A percentile compares a stretch with the other conserved stretches of the same genome.
phyloP scores from a whole-genome alignment of 2,113 vertebrate species.

The Salvelinus fontinalis region DNA sequence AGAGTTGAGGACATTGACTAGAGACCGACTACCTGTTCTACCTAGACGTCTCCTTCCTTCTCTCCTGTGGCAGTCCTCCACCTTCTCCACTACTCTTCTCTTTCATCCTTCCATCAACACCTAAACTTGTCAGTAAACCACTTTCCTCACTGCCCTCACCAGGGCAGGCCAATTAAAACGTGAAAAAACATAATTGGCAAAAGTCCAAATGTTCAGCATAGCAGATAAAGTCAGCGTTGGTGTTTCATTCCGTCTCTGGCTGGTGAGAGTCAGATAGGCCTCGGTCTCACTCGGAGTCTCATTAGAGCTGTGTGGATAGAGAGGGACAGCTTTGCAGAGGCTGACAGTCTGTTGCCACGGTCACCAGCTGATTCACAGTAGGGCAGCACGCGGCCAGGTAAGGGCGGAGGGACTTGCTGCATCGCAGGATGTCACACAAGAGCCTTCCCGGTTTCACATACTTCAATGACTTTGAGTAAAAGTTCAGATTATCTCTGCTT shows the following conservation, averaged over 20 bases:
- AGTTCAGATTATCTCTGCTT: neutral
- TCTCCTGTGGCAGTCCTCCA: neutral
- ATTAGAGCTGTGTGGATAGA: constrained; percentile 39
- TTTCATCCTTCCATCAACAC: neutral
- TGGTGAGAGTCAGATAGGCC: constrained; percentile 34
- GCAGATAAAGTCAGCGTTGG: constrained; percentile 29
- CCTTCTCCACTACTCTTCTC: neutral
- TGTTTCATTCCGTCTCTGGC: constrained; percentile 28
- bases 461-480: neutral
- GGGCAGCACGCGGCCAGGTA: constrained; percentile 21
- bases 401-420: constrained; percentile 23
- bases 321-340: constrained; percentile 62
- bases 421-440: constrained; percentile 32
- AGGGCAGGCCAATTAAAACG: neutral
- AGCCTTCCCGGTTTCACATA: neutral
- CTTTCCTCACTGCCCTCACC: neutral
- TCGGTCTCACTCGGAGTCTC: constrained; percentile 46
- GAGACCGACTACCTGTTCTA: neutral
- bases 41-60: neutral
- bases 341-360: constrained; percentile 61
- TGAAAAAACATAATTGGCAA: neutral
- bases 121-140: neutral
- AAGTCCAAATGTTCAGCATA: constrained; percentile 17
- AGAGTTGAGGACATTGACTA: constrained; percentile 1
- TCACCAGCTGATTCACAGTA: constrained; percentile 48